Percentiles rank a stretch among this genome's conserved stretches.
phyloP scores from a whole-genome alignment of 2,888 invertebrate genomes.

The Theretra japonica region DNA sequence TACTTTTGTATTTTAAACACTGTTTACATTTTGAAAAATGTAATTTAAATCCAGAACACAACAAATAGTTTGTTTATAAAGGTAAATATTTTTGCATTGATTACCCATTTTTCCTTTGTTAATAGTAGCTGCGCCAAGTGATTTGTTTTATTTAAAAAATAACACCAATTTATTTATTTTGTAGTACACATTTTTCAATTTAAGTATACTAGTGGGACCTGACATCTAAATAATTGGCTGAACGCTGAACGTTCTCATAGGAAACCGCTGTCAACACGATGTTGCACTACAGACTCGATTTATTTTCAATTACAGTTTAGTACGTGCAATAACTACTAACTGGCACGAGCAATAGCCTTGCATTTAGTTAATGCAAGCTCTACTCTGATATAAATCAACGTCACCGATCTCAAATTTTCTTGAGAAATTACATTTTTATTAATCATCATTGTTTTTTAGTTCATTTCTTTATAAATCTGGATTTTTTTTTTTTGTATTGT shows the following conservation, averaged over 20 bases:
- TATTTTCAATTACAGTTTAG: slow-evolving; percentile 27
- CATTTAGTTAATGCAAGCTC: not conserved
- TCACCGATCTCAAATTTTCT: not conserved
- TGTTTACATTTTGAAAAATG: no score
- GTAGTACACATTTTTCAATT: not conserved
- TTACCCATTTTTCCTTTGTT: not conserved
- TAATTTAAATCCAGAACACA: no score
- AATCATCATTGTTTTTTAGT: not conserved
- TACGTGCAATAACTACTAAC: slow-evolving; percentile 30
- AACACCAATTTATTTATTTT: not conserved
- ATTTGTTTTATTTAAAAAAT: not conserved
- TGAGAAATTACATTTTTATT: not conserved
- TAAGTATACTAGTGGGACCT: not conserved
- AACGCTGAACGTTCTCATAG: not conserved
- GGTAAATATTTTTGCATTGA: not conserved
- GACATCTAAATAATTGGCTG: not conserved
- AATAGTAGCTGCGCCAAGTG: not conserved
- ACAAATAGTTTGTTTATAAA: no score
- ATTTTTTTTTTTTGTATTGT: no score
- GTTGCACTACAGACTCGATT: slow-evolving; percentile 35
- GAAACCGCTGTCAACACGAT: slow-evolving; percentile 1
- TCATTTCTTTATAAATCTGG: no score
- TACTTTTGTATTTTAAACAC: no score
- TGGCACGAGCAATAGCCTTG: not conserved
- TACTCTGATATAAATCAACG: not conserved